Evolutionary conservation across 2,113 vertebrate genomes (phyloP).

Genomic region (Ailuropoda melanoleuca): DNA sequence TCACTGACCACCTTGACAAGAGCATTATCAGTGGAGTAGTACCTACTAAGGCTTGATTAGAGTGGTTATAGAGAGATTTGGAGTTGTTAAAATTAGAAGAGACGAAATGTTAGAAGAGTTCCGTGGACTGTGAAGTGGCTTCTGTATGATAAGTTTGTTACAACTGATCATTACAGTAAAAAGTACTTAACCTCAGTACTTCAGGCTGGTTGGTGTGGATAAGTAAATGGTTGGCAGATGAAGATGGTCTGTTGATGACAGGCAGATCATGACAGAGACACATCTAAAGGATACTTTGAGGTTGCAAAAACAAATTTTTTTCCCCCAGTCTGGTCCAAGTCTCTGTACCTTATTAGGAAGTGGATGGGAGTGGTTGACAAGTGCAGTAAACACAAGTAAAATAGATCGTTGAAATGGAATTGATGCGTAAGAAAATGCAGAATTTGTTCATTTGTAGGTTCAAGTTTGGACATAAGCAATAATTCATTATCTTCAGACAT

Average conservation of each 20-base stretch:
- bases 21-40: not conserved
- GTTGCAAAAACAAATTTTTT: not conserved
- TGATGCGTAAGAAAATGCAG: not conserved
- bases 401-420: not conserved
- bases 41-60: not conserved
- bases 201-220: not conserved
- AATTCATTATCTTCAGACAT: not conserved
- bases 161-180: not conserved
- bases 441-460: not conserved
- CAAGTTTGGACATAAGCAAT: not conserved
- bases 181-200: slow-evolving; percentile 16
- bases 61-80: not conserved
- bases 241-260: not conserved
- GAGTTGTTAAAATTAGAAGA: not conserved
- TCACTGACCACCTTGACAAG: not conserved
- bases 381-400: not conserved
- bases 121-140: not conserved
- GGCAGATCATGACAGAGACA: slow-evolving; percentile 7
- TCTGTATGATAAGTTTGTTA: not conserved
- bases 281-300: not conserved
- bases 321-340: not conserved
- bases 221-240: not conserved
- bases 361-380: not conserved
- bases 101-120: not conserved
- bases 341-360: not conserved